phyloP scores from a whole-genome alignment of 2,113 vertebrate genomes.

The Theristicus caerulescens region DNA sequence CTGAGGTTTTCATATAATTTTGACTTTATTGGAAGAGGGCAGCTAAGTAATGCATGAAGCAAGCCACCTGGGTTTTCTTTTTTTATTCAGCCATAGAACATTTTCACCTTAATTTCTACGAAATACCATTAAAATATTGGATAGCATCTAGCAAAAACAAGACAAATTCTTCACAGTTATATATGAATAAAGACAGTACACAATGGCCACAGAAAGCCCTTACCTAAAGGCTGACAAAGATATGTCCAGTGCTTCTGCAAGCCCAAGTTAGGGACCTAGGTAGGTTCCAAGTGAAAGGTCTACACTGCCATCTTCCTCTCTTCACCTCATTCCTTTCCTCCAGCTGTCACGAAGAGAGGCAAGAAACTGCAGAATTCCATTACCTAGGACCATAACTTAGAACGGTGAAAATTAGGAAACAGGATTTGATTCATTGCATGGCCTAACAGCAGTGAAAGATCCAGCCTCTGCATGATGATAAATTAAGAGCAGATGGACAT shows the following conservation, averaged over 20 bases:
- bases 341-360: not conserved
- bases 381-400: constrained; percentile 26
- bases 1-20: not conserved
- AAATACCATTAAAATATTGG: not conserved
- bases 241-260: not conserved
- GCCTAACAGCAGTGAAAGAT: not conserved
- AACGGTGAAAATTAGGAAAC: constrained; percentile 17
- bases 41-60: not conserved
- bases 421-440: constrained; percentile 11
- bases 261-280: not conserved
- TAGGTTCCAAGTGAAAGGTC: not conserved
- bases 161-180: not conserved
- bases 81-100: not conserved
- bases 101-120: not conserved
- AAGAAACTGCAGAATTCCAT: not conserved
- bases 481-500: constrained; percentile 28
- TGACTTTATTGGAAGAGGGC: not conserved
- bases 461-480: not conserved
- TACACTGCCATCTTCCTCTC: not conserved
- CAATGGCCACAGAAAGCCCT: not conserved
- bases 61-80: not conserved
- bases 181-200: not conserved
- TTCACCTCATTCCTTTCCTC: not conserved
- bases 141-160: not conserved
- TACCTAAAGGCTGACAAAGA: not conserved